These are phyloP conservation scores for Caenorhabditis sinica DNA, from an alignment of 2,888 invertebrate species.

Conservation along the genomic window DNA sequence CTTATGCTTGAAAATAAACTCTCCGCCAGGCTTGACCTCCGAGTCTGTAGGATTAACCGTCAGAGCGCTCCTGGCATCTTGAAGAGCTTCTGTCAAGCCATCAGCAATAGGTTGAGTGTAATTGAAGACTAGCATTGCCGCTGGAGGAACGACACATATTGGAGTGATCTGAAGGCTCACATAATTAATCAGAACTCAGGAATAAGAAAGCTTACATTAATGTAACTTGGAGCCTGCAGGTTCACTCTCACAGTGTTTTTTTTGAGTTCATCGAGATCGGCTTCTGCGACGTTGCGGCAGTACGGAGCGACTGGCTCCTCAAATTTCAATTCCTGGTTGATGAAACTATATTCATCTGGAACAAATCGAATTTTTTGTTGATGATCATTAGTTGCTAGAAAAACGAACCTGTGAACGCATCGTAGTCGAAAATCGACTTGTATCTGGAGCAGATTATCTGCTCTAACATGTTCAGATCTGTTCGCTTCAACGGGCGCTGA, in stretches of 20 bases:
- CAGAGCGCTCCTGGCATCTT: background rate
- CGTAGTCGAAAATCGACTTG: conserved; percentile 29
- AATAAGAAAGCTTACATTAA: conserved; percentile 3
- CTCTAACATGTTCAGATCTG: background rate
- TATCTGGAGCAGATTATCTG: conserved; percentile 39
- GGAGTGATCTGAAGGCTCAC: conserved; percentile 36
- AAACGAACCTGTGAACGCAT: conserved; percentile 27
- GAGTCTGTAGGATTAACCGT: conserved; percentile 7
- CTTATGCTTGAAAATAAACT: conserved; percentile 35
- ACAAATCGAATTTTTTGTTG: background rate
- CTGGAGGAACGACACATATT: conserved; percentile 7
- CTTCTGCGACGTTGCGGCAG: conserved; percentile 21
- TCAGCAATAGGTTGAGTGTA: background rate
- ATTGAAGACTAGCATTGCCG: conserved; percentile 21
- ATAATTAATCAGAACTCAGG: background rate
- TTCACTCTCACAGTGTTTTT: background rate
- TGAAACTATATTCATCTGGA: conserved; percentile 36
- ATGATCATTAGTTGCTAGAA: background rate
- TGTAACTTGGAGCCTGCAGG: conserved; percentile 1
- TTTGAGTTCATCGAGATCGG: conserved; percentile 12
- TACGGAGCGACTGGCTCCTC: background rate
- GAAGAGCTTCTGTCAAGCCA: conserved; percentile 8
- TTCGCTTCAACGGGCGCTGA: conserved; percentile 3
- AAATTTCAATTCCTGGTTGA: conserved; percentile 12
- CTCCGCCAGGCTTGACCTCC: conserved; percentile 30